Evolutionary conservation across 2,113 vertebrate species (phyloP), one percentile per base, ranked within the genome.

Genomic region (Pitta sordida): DNA sequence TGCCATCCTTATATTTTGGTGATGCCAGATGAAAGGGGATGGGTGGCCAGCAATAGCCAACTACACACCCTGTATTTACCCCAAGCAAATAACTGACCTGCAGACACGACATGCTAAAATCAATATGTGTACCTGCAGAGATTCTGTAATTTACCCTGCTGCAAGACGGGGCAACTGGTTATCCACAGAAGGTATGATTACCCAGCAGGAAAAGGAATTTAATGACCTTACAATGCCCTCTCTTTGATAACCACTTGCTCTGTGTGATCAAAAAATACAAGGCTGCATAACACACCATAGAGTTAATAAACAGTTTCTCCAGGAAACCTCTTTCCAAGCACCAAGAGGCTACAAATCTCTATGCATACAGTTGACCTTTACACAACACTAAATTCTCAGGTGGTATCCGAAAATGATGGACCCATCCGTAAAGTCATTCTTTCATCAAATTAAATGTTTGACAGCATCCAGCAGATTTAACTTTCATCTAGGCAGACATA

Each of bases 301-400:
- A 89, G 80, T 84, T 95, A 96, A 96, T 90, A 93, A 95, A 91
- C 27, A 95, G 52, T 77, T 91, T 88, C 88, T 89, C 30, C 81
- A 80, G 58, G 58, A 97, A 93, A 95, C 79, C 55, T 86, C 73
- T 86, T 78, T 43, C 63, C 16, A 15, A 76, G 32, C 55, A 79
- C 49, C 43, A 84, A 83, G 36, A 91, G n/a, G 68, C 18, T 43
- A 48, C 63, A 82, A 39, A 67, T 83, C 93, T 93, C 63, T 86
- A 89, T 4, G 53, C 83, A 88, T 73, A 74, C 22, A 82, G 75
- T 1, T 96, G 91, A 95, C 56, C 80, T 91, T 93, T 81, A 68
- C 15, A 39, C 71, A 77, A 67, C 59, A 89, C 65, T 88, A 92
- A 90, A 86, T 84, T 94, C 89, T 78, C 77, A 92, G 91, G 94